Evolutionary conservation across 2,113 vertebrate genomes (phyloP).

Genomic region (Protobothrops flavoviridis): DNA sequence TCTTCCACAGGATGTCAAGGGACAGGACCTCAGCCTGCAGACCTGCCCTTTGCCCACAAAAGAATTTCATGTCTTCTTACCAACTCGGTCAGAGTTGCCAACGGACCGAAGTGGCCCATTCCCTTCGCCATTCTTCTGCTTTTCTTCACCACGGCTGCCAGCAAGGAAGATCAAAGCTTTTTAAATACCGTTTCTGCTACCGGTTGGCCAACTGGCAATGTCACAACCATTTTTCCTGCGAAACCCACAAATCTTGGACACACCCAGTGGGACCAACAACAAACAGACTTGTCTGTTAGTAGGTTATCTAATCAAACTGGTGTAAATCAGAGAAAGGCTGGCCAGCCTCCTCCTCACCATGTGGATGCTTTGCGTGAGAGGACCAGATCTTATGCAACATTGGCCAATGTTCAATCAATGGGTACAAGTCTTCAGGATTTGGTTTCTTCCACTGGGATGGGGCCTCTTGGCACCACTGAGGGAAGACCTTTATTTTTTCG

Average conservation of each 20-base stretch:
- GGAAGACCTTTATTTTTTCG: not conserved
- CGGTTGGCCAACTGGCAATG: not conserved
- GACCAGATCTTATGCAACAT: not conserved
- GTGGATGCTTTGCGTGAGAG: too few relatives aligned
- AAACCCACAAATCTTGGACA: rapidly evolving
- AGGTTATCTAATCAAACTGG: rapidly evolving
- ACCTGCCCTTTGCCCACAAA: rapidly evolving
- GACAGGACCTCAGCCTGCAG: rapidly evolving
- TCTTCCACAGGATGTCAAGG: not conserved
- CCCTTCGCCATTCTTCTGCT: not conserved
- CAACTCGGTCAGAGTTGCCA: rapidly evolving
- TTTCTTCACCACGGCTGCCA: rapidly evolving
- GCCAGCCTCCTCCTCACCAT: too few relatives aligned
- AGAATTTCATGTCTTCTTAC: rapidly evolving
- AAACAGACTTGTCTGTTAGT: rapidly evolving
- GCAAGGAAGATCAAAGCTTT: rapidly evolving
- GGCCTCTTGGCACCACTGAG: not conserved
- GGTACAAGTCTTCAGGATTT: not conserved
- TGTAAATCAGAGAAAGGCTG: rapidly evolving
- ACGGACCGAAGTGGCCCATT: rapidly evolving
- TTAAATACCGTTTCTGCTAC: not conserved
- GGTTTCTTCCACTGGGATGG: not conserved
- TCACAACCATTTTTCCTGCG: not conserved
- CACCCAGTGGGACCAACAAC: rapidly evolving
- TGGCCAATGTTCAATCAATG: rapidly evolving